phyloP scores from a whole-genome alignment of 2,888 invertebrate genomes.

The Ormyrus thymus region DNA sequence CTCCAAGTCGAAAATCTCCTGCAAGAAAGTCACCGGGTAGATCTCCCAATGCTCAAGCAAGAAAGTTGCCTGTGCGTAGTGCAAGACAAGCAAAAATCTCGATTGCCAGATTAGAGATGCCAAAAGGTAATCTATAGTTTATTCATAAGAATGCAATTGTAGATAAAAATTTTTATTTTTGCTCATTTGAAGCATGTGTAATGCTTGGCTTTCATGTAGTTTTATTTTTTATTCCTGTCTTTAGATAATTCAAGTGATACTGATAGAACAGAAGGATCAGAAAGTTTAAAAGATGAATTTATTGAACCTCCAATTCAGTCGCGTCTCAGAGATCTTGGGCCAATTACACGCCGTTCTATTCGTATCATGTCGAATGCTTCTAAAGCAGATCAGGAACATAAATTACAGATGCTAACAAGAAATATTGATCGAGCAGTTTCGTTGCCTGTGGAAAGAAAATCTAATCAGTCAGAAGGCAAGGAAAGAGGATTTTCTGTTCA shows the following conservation, averaged over 20 bases:
- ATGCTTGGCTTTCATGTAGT: not conserved
- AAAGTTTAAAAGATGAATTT: conserved; percentile 56
- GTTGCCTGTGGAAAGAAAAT: conserved; percentile 67
- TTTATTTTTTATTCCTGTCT: conserved; percentile 17
- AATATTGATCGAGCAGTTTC: conserved; percentile 69
- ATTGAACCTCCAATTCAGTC: conserved; percentile 62
- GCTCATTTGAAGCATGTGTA: not conserved
- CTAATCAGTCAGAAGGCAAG: conserved; percentile 60
- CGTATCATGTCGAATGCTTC: conserved; percentile 61
- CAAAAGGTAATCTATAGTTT: conserved; percentile 57
- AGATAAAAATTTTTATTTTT: not conserved
- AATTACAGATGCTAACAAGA: conserved; percentile 60
- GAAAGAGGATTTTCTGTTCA: conserved; percentile 70
- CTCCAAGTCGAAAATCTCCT: conserved; percentile 63
- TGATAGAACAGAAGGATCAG: conserved; percentile 59
- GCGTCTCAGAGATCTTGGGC: conserved; percentile 63
- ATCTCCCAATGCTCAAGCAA: conserved; percentile 56
- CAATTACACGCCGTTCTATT: conserved; percentile 65
- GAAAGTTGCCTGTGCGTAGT: conserved; percentile 59
- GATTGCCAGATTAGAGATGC: conserved; percentile 62
- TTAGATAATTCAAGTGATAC: conserved; percentile 58
- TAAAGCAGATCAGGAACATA: conserved; percentile 64
- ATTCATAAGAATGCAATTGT: not conserved
- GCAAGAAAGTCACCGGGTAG: conserved; percentile 61
- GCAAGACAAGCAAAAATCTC: conserved; percentile 64